Evolutionary conservation across 2,888 invertebrate genomes (phyloP), one percentile per base, ranked within the genome.

Genomic region (Xanthia togata): DNA sequence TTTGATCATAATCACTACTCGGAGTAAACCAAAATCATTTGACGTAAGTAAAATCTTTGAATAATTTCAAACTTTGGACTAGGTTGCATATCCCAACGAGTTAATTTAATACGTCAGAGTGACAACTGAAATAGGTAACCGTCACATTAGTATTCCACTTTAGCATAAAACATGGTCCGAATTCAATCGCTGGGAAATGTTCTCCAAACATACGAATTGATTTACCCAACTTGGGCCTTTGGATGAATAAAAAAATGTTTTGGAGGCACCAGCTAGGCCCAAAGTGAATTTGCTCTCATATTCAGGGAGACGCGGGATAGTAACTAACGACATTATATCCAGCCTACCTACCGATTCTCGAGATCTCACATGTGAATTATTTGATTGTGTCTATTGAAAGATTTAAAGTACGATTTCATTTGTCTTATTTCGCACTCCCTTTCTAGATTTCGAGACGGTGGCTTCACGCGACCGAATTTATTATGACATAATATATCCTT

Each of bases 201-300:
- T 76, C 68, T 73, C 57, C 73, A 82, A 83, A 74, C 59, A 76
- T 55, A 55, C 76, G 87, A 87, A 89, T 87, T 85, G 81, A 78
- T 87, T 87, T 88, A 87, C 74, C 73, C 76, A 74, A 76, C 74
- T 83, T 81, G n/a, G 76, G 83, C 65, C 76, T 70, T 72, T 62
- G 70, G 68, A 57, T 73, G 72, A 59, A 78, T 79, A 76, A 83
- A 83, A 76, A 78, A 71, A 60, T 71, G 59, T 68, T 74, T 73
- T 50, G 53, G 55, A 73, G 64, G 26, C 68, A 67, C 47, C 78
- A 68, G 71, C 69, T 71, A 38, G 41, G 63, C 2, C 26, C n/a
- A 62, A 81, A 79, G 65, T 77, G 73, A 69, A 82, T 82, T 82
- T 78, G 4, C 17, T 72, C 14, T 59, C 41, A 71, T 70, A 73